A percentile compares a stretch with the other conserved stretches of the same genome.
Conservation (phyloP, 2,888 invertebrate species). For the Euzetes globulus region DNA sequence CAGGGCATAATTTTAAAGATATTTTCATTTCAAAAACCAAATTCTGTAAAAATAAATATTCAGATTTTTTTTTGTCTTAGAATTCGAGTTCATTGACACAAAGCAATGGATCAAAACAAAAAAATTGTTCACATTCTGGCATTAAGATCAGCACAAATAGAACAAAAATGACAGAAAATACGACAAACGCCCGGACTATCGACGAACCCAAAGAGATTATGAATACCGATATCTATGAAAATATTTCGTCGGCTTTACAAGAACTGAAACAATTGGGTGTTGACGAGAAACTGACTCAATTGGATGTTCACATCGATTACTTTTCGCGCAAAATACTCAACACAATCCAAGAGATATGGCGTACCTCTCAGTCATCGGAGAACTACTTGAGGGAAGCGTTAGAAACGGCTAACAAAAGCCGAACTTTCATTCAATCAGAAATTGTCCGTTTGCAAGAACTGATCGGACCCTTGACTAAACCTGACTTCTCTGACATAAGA, state of each 20-base stretch:
- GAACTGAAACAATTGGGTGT: conserved; percentile 11
- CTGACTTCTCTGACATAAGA: conserved; percentile 37
- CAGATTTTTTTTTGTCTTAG: background rate
- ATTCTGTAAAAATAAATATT: too few relatives aligned
- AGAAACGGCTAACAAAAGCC: conserved; percentile 54
- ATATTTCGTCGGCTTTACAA: conserved; percentile 8
- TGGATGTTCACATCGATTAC: conserved; percentile 41
- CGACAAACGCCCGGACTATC: background rate
- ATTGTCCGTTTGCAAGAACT: conserved; percentile 42
- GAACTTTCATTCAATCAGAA: conserved; percentile 53
- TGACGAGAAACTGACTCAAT: conserved; percentile 39
- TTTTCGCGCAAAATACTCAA: conserved; percentile 54
- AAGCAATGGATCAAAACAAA: background rate
- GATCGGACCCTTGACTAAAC: conserved; percentile 38
- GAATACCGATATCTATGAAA: background rate
- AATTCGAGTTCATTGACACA: background rate
- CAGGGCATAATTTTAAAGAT: too few relatives aligned
- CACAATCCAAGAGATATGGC: conserved; percentile 59
- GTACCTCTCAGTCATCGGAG: conserved; percentile 50
- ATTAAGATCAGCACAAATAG: background rate
- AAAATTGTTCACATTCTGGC: background rate
- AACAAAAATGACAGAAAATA: background rate
- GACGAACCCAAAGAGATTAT: background rate
- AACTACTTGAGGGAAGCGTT: conserved; percentile 53
- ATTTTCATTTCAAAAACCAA: too few relatives aligned